Conservation (phyloP, 1,140 invertebrate species). For the Pseudomyrmex sp. region DNA sequence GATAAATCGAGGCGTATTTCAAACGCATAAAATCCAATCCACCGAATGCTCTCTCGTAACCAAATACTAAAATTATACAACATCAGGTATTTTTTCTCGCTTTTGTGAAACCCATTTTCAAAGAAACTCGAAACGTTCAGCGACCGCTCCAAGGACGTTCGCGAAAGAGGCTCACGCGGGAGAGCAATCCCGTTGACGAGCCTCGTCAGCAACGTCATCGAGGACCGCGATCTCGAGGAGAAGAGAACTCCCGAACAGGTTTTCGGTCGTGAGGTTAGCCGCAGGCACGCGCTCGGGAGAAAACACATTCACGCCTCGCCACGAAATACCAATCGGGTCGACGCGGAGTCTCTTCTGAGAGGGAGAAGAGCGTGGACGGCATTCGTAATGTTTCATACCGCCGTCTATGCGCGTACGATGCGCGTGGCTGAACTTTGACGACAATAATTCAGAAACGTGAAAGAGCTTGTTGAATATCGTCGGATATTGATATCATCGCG, state of each 20-base stretch:
- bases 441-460: conserved; percentile 67
- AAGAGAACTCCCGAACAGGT: conserved; percentile 62
- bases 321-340: conserved; percentile 66
- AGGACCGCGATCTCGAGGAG: conserved; percentile 47
- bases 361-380: conserved; percentile 35
- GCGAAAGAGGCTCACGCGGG: neutral
- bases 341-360: neutral
- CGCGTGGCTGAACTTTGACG: conserved; percentile 68
- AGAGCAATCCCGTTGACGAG: conserved; percentile 43
- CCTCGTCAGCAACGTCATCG: conserved; percentile 45
- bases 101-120: neutral
- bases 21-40: no score
- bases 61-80: neutral
- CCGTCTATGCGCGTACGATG: conserved; percentile 9
- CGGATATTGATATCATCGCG: neutral
- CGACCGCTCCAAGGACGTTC: neutral
- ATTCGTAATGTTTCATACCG: conserved; percentile 68
- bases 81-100: neutral
- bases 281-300: conserved; percentile 65
- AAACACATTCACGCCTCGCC: conserved; percentile 66
- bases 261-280: conserved; percentile 69
- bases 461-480: neutral
- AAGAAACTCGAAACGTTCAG: neutral
- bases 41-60: no score
- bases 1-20: neutral